Percentiles rank a stretch among this genome's conserved stretches.
Conservation (phyloP, 2,113 vertebrate genomes). For the Neofelis nebulosa region DNA sequence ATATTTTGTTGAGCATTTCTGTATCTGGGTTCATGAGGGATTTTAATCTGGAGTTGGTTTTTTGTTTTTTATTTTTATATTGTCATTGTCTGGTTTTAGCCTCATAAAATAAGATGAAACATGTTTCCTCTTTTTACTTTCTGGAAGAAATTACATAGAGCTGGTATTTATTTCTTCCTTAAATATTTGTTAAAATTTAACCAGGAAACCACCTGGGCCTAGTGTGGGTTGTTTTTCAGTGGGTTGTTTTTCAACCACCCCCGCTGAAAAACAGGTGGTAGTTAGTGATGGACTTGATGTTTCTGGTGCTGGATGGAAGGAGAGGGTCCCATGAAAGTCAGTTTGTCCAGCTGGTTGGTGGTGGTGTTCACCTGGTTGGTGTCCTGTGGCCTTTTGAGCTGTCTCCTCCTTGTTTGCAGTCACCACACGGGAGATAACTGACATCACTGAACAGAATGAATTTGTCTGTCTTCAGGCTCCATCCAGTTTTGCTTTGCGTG, state of each 20-base stretch:
- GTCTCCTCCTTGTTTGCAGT: neutral
- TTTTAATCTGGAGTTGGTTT: neutral
- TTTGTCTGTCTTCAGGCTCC: neutral
- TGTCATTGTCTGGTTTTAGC: neutral
- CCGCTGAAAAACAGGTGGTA: neutral
- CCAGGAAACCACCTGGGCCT: neutral
- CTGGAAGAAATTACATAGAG: neutral
- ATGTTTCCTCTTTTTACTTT: neutral
- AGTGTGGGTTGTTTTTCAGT: neutral
- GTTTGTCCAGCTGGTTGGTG: neutral
- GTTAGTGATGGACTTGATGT: neutral
- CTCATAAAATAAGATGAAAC: neutral
- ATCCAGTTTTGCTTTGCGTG: neutral
- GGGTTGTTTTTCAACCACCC: neutral
- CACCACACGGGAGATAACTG: neutral
- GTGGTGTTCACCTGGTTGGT: neutral
- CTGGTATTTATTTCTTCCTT: neutral
- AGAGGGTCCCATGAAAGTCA: fast-evolving
- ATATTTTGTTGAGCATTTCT: neutral
- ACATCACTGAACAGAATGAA: neutral
- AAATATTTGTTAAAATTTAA: neutral
- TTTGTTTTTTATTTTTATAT: neutral
- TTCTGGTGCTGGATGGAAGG: neutral
- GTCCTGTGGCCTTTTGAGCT: neutral
- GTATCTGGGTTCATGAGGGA: neutral